These are phyloP conservation scores for Drosophila prosaltans DNA, from an alignment of 1,140 invertebrate genomes.

Conservation along the genomic window DNA sequence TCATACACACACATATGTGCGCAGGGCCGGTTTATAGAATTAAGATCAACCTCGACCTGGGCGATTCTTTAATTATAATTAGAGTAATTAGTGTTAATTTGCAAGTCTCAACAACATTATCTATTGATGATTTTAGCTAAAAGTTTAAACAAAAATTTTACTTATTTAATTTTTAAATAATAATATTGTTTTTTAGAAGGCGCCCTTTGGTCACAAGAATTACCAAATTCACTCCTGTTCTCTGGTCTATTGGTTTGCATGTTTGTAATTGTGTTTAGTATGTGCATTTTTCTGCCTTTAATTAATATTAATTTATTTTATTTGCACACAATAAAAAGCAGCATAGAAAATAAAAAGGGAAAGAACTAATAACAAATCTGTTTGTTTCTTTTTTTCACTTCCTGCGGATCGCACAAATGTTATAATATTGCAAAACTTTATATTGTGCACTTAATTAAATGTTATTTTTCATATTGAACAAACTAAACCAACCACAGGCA, in stretches of 20 bases:
- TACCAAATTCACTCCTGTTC: neutral
- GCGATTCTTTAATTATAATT: no score
- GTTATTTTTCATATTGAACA: slow-evolving; percentile 2
- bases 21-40: slow-evolving; percentile 51
- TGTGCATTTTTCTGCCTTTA: slow-evolving; percentile 28
- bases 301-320: slow-evolving; percentile 68
- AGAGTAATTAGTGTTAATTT: no score
- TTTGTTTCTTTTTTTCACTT: neutral
- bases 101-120: no score
- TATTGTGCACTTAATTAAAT: slow-evolving; percentile 26
- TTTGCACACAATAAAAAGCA: slow-evolving; percentile 17
- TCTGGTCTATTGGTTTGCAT: slow-evolving; percentile 5
- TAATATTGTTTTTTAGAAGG: no score
- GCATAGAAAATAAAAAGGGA: slow-evolving; percentile 28
- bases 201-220: no score
- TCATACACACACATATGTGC: slow-evolving; percentile 17
- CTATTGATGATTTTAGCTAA: no score
- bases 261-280: slow-evolving; percentile 19
- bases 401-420: neutral
- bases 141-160: no score
- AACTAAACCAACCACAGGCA: neutral
- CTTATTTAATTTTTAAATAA: no score
- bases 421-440: slow-evolving; percentile 16
- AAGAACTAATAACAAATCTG: slow-evolving; percentile 33
- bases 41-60: neutral